Base-by-base conservation (phyloP, 2,113 vertebrate species). In the Colius striatus region DNA sequence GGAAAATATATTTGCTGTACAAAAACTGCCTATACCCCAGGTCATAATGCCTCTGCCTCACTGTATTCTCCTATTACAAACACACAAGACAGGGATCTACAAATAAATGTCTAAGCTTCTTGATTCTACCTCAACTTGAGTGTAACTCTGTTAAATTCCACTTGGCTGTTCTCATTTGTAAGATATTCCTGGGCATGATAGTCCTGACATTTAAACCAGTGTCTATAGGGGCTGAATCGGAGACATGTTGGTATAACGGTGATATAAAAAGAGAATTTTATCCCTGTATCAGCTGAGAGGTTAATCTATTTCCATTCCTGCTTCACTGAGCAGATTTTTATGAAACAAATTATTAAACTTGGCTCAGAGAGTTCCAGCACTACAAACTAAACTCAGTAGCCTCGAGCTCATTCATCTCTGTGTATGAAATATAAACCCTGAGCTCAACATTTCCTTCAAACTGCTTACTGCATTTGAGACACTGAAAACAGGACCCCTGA, bases 251-350 rank as follows among this genome's bases (percentile, higher is more conserved):
- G 55, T 66, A 34, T 67, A 84, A 88, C 4, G 1, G n/a, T n/a
- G 13, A 41, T n/a, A 83, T 4, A 5, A 61, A 84, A 53, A 60
- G 48, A 65, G n/a, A 87, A 72, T 81, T 90, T 90, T 53, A 84
- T 30, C 58, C 29, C 32, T 78, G 6, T 57, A 58, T 70, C 8
- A 2, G 53, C 53, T 66, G 54, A 58, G 16, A 75, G n/a, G 50
- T 66, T 54, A 72, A 82, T 51, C 20, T 90, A 65, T 94, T 95
- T 89, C 60, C 43, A 90, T 87, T 89, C n/a, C 67, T 82, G 36
- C 65, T 89, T 87, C 58, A 54, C 43, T 45, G 71, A 89, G 65
- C 23, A 58, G 22, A 85, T 87, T 97, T 96, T 92, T 62, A 68
- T 90, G 70, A 93, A 82, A 78, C 20, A 55, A 53, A 48, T 36